Base-by-base conservation (phyloP, 2,113 vertebrate species). In the Sceloporus tristichus region DNA sequence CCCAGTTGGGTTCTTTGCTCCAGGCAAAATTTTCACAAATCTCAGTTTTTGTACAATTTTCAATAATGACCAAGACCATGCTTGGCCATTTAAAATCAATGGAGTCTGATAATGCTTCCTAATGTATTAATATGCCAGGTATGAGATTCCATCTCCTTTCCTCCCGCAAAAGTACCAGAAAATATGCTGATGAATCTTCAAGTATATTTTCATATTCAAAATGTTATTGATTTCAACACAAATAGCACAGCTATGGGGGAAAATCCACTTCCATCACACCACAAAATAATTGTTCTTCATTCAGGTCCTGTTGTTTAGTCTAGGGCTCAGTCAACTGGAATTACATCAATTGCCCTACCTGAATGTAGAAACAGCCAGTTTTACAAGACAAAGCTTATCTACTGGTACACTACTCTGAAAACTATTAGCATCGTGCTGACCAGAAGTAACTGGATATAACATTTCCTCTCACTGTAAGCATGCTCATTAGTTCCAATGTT, bases 141-240 rank as follows among this genome's bases (percentile, higher is more conserved):
- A 91, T 74, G 81, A 84, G 92, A 94, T 94, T 96, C 95, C 95
- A 93, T 92, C 90, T 89, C 96, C 94, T 89, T 96, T 90, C 40
- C 27, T 62, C 18, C 42, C 91, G 93, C 95, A 93, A 91, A 91
- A 95, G 94, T 95, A 96, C 91, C 95, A 96, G 92, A 94, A 95
- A 91, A 94, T 94, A 96, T 93, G 91, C 85, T 94, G 90, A 93
- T 91, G 94, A 93, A 94, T 96, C 91, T 96, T 93, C 94, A 96
- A 95, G 93, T 95, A 94, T 90, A 95, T 85, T 89, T 83, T 94
- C 92, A 93, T 94, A 94, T 91, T 93, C 92, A 87, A 91, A 94
- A 96, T 86, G 93, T 94, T 91, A 90, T 95, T 96, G 95, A 94
- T 90, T 95, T 85, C 94, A 95, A 95, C 88, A 93, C 94, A 96